Conservation (phyloP, 2,113 vertebrate species). For the Hystrix brachyura region DNA sequence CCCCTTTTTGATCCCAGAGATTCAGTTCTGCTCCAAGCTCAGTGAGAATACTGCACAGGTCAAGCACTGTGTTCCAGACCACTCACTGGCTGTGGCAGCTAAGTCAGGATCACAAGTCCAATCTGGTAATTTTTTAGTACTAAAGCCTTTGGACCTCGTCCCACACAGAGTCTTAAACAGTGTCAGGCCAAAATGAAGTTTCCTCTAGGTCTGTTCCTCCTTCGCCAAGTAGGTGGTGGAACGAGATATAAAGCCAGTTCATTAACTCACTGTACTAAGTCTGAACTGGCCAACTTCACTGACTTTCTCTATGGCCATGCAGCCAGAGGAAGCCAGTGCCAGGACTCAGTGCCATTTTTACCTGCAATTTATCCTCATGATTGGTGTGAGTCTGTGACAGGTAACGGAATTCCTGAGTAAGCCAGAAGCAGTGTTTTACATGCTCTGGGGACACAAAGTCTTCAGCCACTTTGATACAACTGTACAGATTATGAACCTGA, state of each 20-base stretch:
- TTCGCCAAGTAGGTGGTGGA: not conserved
- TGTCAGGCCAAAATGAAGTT: not conserved
- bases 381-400: slow-evolving; percentile 92
- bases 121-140: not conserved
- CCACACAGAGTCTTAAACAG: not conserved
- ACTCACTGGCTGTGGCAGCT: not conserved
- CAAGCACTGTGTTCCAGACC: not conserved
- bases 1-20: not conserved
- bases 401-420: slow-evolving; percentile 93
- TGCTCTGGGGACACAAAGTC: slow-evolving; percentile 93
- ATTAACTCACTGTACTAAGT: not conserved
- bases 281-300: not conserved
- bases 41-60: not conserved
- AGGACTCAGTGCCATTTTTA: slow-evolving; percentile 74
- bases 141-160: not conserved
- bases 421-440: slow-evolving; percentile 92
- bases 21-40: not conserved
- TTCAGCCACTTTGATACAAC: slow-evolving; percentile 93
- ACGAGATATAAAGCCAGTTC: not conserved
- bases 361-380: slow-evolving; percentile 92
- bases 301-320: not conserved
- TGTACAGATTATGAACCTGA: slow-evolving; percentile 92
- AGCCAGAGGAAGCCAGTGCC: not conserved
- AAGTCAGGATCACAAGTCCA: not conserved
- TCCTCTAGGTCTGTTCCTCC: not conserved